A percentile compares a stretch with the other conserved stretches of the same genome.
Evolutionary conservation across 2,888 invertebrate genomes (phyloP).

Genomic region (Thyatira batis): DNA sequence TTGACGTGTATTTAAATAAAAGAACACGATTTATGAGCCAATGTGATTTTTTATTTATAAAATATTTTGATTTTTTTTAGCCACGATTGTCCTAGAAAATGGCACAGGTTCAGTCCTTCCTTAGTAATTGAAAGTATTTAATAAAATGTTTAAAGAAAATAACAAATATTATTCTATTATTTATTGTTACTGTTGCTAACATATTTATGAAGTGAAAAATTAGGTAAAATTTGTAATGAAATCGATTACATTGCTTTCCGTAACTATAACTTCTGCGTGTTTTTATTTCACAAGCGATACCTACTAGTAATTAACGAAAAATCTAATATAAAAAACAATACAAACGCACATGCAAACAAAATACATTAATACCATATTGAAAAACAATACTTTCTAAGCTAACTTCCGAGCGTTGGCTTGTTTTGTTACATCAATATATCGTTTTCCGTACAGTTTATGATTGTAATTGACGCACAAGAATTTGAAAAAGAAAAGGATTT

Average conservation of each 20-base stretch:
- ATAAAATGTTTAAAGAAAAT: no score
- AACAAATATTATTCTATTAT: no score
- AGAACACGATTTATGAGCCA: no score
- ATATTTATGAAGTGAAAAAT: no score
- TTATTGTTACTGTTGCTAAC: no score
- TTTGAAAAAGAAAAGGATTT: neutral
- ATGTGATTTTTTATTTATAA: no score
- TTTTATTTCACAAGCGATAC: neutral
- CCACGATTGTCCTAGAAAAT: no score
- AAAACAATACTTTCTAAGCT: neutral
- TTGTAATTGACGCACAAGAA: neutral
- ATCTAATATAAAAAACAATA: neutral
- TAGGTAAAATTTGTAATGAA: no score
- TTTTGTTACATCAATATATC: neutral
- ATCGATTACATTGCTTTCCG: neutral
- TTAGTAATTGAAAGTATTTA: no score
- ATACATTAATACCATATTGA: neutral
- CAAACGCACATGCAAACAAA: neutral
- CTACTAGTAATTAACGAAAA: neutral
- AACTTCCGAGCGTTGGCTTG: neutral
- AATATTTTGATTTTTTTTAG: no score
- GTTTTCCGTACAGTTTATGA: neutral
- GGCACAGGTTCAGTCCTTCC: no score
- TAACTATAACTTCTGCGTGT: neutral
- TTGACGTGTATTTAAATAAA: no score